Evolutionary conservation across 2,888 invertebrate genomes (phyloP).

Genomic region (Orchesellides sinensis): DNA sequence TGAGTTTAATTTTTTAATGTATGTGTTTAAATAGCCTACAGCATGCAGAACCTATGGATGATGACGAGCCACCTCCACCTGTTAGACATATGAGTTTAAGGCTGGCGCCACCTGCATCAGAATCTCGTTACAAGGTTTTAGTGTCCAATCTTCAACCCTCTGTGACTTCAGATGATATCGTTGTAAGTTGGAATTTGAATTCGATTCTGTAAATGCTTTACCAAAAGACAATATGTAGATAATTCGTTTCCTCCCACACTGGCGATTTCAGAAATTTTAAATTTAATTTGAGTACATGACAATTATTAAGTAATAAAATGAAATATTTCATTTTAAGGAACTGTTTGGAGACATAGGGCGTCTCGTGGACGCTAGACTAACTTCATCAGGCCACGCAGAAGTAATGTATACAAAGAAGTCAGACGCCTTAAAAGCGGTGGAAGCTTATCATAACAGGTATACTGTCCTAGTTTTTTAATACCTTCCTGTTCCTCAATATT

Average conservation of each 20-base stretch:
- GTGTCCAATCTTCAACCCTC: conserved; percentile 92
- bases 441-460: conserved; percentile 95
- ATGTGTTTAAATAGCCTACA: conserved; percentile 57
- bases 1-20: neutral
- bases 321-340: conserved; percentile 82
- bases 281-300: too few species aligned
- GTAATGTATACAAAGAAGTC: conserved; percentile 91
- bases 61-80: conserved; percentile 67
- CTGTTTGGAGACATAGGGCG: conserved; percentile 95
- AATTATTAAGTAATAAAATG: too few species aligned
- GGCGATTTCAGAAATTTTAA: too few species aligned
- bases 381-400: conserved; percentile 92
- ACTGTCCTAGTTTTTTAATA: neutral
- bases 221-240: too few species aligned
- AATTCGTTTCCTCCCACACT: too few species aligned
- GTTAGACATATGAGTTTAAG: conserved; percentile 67
- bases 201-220: too few species aligned
- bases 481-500: neutral
- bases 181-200: conserved; percentile 79
- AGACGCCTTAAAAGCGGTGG: conserved; percentile 93
- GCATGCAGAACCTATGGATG: conserved; percentile 67
- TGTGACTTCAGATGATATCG: conserved; percentile 93
- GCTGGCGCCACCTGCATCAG: conserved; percentile 62
- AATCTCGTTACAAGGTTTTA: conserved; percentile 85
- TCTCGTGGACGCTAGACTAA: conserved; percentile 88